A percentile compares a stretch with the other conserved stretches of the same genome.
Evolutionary conservation across 2,888 invertebrate species (phyloP).

Genomic region (Adela reaumurella): DNA sequence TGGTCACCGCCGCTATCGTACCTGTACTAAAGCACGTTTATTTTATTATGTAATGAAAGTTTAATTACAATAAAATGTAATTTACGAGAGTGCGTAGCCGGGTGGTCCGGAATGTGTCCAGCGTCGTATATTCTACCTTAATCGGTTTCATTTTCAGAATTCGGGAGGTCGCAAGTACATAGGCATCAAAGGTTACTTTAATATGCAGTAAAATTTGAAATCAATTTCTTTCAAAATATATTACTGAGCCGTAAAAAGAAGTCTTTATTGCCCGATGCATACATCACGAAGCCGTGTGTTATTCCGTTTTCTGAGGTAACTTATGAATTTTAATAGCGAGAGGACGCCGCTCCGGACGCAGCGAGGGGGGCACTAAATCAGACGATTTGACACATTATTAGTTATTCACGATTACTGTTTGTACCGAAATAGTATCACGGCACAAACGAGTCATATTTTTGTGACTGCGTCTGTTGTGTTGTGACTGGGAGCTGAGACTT

Average conservation of each 20-base stretch:
- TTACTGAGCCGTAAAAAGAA: constrained; percentile 29
- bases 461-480: neutral
- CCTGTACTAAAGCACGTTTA: no score
- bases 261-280: constrained; percentile 30
- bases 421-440: constrained; percentile 28
- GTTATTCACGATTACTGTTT: constrained; percentile 27
- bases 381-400: constrained; percentile 24
- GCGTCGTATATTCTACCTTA: neutral
- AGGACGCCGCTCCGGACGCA: constrained; percentile 23
- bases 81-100: neutral
- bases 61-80: neutral
- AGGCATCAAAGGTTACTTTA: constrained; percentile 40
- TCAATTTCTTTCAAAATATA: constrained; percentile 33
- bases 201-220: constrained; percentile 51
- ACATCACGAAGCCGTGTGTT: constrained; percentile 28
- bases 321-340: constrained; percentile 35
- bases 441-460: constrained; percentile 13
- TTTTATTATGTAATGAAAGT: no score
- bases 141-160: neutral
- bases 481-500: neutral
- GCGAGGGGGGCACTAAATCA: constrained; percentile 46
- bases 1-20: no score
- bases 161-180: neutral
- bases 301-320: constrained; percentile 21
- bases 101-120: neutral